Percentiles rank a stretch among this genome's conserved stretches.
These are phyloP conservation scores for Lycocerus yunnanus DNA, from an alignment of 2,888 invertebrate species.

Conservation along the genomic window DNA sequence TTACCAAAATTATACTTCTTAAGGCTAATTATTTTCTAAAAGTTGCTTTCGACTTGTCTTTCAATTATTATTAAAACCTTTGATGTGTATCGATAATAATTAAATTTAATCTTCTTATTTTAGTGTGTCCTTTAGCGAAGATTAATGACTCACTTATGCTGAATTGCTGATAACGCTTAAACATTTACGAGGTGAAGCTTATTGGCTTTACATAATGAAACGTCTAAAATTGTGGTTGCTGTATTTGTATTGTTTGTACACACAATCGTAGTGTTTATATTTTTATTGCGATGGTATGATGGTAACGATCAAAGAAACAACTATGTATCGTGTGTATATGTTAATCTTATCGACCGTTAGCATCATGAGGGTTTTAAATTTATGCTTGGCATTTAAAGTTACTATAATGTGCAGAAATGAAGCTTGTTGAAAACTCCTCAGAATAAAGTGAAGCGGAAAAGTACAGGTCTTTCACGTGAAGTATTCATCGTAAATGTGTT, in stretches of 20 bases:
- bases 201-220: conserved; percentile 39
- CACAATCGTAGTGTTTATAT: background rate
- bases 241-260: background rate
- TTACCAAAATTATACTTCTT: conserved; percentile 18
- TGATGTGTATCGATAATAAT: background rate
- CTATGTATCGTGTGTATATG: background rate
- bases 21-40: conserved; percentile 18
- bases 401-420: conserved; percentile 3
- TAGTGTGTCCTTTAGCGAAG: conserved; percentile 19
- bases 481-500: conserved; percentile 17
- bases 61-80: background rate
- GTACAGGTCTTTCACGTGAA: conserved; percentile 26
- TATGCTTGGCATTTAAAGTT: conserved; percentile 18
- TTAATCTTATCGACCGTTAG: background rate
- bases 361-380: conserved; percentile 16
- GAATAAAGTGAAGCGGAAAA: conserved; percentile 15
- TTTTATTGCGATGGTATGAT: background rate
- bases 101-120: conserved; percentile 8
- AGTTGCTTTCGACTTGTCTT: conserved; percentile 1
- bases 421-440: conserved; percentile 7
- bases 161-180: conserved; percentile 15
- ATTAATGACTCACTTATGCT: conserved; percentile 22
- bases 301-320: background rate
- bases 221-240: conserved; percentile 35
- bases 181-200: conserved; percentile 28